Conservation (phyloP, 1,140 invertebrate genomes). For the Drosophila kanapiae region DNA sequence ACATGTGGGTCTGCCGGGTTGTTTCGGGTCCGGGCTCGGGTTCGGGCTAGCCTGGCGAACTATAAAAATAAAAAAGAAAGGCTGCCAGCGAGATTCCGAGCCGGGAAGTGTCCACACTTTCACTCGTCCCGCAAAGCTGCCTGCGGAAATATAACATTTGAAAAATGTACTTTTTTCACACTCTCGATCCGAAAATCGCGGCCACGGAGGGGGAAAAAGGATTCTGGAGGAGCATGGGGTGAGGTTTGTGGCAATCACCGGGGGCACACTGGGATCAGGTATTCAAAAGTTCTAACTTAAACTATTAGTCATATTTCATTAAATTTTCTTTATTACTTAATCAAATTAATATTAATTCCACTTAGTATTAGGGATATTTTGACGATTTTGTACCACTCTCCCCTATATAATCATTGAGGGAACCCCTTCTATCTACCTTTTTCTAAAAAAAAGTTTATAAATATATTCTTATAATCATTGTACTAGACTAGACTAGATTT, state of each 20-base stretch:
- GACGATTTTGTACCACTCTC: no score
- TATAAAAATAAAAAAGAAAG: slow-evolving; percentile 67
- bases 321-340: not conserved
- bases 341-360: not conserved
- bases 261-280: slow-evolving; percentile 1
- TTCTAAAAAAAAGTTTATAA: no score
- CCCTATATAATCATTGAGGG: no score
- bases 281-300: not conserved
- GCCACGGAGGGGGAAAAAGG: slow-evolving; percentile 1
- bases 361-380: no score
- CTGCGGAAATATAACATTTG: slow-evolving; percentile 76
- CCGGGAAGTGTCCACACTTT: slow-evolving; percentile 55
- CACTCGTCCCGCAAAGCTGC: slow-evolving; percentile 64
- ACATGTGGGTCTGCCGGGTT: slow-evolving; percentile 11
- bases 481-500: no score
- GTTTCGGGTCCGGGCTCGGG: slow-evolving; percentile 27
- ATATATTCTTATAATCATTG: no score
- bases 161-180: slow-evolving; percentile 83
- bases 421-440: no score
- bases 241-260: not conserved
- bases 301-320: no score
- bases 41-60: slow-evolving; percentile 52
- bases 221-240: not conserved
- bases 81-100: slow-evolving; percentile 34
- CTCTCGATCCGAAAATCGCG: slow-evolving; percentile 30